These are phyloP conservation scores for Trimorus sp. DNA, from an alignment of 2,888 invertebrate genomes.

Conservation along the genomic window DNA sequence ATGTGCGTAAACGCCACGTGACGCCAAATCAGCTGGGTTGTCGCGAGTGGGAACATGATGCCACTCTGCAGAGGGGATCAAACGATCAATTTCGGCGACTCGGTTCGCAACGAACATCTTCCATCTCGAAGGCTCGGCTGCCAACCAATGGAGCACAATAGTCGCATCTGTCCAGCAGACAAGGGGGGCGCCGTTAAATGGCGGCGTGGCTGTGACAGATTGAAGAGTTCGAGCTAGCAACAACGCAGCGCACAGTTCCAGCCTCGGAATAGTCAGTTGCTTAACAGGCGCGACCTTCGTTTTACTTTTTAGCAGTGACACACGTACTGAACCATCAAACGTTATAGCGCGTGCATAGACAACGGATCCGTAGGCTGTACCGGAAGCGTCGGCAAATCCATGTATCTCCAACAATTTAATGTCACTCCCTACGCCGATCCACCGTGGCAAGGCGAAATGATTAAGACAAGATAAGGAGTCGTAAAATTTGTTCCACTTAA, in stretches of 20 bases:
- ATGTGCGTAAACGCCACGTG: not conserved
- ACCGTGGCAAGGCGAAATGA: not conserved
- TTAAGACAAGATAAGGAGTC: not conserved
- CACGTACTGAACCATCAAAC: not conserved
- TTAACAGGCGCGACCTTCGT: conserved; percentile 13
- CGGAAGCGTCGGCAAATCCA: conserved; percentile 23
- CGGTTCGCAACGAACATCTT: not conserved
- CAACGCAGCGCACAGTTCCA: conserved; percentile 6
- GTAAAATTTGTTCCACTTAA: not conserved
- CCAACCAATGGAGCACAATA: not conserved
- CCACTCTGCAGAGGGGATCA: not conserved
- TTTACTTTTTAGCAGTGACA: not conserved
- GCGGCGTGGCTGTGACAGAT: too few species aligned
- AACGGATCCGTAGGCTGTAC: not conserved
- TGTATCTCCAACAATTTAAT: not conserved
- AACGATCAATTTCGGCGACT: not conserved
- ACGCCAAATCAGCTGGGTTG: not conserved
- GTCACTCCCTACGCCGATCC: not conserved
- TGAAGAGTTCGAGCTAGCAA: too few species aligned
- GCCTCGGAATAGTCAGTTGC: not conserved
- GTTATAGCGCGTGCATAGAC: conserved; percentile 1
- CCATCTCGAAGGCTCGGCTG: too few species aligned
- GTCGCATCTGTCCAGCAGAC: not conserved
- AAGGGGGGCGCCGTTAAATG: too few species aligned
- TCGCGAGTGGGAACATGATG: not conserved